These are phyloP conservation scores for Drosophila cognata DNA, from an alignment of 2,888 invertebrate species.

Conservation along the genomic window DNA sequence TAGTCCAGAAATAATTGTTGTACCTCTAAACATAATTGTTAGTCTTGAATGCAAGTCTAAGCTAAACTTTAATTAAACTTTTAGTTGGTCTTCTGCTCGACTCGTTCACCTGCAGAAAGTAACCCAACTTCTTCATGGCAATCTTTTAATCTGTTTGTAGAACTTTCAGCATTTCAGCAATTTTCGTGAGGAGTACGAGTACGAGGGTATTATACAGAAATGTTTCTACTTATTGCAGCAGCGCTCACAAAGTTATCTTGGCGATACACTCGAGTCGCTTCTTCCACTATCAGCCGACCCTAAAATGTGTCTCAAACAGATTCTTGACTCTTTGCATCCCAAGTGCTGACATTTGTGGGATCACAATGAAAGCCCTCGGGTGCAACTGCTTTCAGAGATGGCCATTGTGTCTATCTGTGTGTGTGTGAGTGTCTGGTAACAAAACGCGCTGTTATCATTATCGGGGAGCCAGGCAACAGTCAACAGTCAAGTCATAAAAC, in stretches of 20 bases:
- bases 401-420: slow-evolving; percentile 22
- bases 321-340: slow-evolving; percentile 66
- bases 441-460: slow-evolving; percentile 69
- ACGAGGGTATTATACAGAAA: slow-evolving; percentile 33
- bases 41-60: slow-evolving; percentile 18
- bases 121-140: slow-evolving; percentile 38
- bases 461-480: slow-evolving; percentile 57
- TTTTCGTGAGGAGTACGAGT: slow-evolving; percentile 18
- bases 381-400: slow-evolving; percentile 54
- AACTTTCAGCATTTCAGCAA: slow-evolving; percentile 31
- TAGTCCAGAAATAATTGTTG: not conserved
- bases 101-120: slow-evolving; percentile 39
- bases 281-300: slow-evolving; percentile 46
- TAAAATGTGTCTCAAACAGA: slow-evolving; percentile 72
- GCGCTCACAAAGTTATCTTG: slow-evolving; percentile 58
- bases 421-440: slow-evolving; percentile 23
- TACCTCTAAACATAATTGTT: not conserved
- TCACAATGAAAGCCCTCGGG: slow-evolving; percentile 68
- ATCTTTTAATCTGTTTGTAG: slow-evolving; percentile 56
- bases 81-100: slow-evolving; percentile 16
- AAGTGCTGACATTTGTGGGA: slow-evolving; percentile 54
- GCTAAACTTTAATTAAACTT: slow-evolving; percentile 56
- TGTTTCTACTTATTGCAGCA: slow-evolving; percentile 57
- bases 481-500: slow-evolving; percentile 66
- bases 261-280: slow-evolving; percentile 60